Evolutionary conservation across 2,888 invertebrate genomes (phyloP).

Genomic region (Xestia rhomboidea): DNA sequence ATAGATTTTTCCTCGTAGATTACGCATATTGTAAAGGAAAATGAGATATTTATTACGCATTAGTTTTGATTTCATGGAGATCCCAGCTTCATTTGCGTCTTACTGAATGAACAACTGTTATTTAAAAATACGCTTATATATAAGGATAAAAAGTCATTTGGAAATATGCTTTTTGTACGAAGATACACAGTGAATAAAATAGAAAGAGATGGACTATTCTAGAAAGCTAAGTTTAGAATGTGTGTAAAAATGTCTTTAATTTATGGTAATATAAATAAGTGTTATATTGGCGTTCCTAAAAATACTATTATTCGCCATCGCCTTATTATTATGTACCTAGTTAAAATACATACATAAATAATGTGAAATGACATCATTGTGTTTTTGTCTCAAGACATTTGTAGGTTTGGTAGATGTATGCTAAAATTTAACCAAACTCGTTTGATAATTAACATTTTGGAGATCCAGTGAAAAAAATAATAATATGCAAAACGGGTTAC

Average conservation of each 20-base stretch:
- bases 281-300: neutral
- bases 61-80: conserved; percentile 32
- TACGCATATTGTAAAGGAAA: conserved; percentile 44
- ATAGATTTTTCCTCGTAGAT: conserved; percentile 52
- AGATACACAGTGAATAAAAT: neutral
- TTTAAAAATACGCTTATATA: neutral
- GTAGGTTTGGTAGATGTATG: neutral
- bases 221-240: neutral
- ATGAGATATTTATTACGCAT: conserved; percentile 27
- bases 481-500: neutral
- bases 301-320: neutral
- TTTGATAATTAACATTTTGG: neutral
- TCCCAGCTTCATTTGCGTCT: conserved; percentile 5
- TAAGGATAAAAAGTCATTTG: neutral
- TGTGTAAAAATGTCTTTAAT: neutral
- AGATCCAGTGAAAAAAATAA: conserved; percentile 22
- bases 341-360: neutral
- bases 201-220: neutral
- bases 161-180: neutral
- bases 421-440: conserved; percentile 11
- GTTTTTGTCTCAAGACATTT: neutral
- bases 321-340: neutral
- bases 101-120: neutral
- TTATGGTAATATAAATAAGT: neutral
- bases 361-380: conserved; percentile 7